Evolutionary conservation across 2,888 invertebrate genomes (phyloP).

Genomic region (Pheosia tremula): DNA sequence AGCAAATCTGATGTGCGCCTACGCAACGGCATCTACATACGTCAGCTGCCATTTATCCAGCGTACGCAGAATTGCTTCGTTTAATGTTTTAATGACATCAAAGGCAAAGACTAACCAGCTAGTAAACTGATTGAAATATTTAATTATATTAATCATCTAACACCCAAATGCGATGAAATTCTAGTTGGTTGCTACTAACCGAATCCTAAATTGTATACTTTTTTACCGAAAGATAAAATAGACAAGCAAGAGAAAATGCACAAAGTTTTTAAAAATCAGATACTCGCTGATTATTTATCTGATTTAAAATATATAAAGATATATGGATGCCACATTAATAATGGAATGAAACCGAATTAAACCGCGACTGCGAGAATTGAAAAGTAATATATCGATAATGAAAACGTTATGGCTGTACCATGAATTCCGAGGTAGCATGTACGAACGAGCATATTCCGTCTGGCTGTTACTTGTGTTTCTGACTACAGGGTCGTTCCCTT

Average conservation of each 20-base stretch:
- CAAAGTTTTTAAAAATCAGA: too few relatives aligned
- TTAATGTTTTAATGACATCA: background rate
- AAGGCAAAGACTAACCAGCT: background rate
- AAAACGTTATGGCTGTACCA: conserved; percentile 31
- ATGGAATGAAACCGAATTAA: background rate
- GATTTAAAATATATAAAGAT: too few relatives aligned
- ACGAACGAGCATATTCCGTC: conserved; percentile 25
- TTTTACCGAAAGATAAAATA: too few relatives aligned
- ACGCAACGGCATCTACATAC: conserved; percentile 57
- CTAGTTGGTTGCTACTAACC: background rate
- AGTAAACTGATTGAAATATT: background rate
- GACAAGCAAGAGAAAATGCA: too few relatives aligned
- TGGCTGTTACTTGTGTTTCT: conserved; percentile 39
- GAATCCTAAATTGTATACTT: too few relatives aligned
- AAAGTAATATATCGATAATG: conserved; percentile 31
- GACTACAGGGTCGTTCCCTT: conserved; percentile 29
- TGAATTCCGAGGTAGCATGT: conserved; percentile 27
- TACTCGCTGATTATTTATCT: too few relatives aligned
- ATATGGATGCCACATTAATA: background rate
- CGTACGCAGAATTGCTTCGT: conserved; percentile 27
- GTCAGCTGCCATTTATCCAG: conserved; percentile 57
- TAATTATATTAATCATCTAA: too few relatives aligned
- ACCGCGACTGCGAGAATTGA: conserved; percentile 7
- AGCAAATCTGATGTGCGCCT: conserved; percentile 70
- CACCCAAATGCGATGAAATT: background rate